Base-by-base conservation (phyloP, 2,888 invertebrate species). In the Plutella xylostella region DNA sequence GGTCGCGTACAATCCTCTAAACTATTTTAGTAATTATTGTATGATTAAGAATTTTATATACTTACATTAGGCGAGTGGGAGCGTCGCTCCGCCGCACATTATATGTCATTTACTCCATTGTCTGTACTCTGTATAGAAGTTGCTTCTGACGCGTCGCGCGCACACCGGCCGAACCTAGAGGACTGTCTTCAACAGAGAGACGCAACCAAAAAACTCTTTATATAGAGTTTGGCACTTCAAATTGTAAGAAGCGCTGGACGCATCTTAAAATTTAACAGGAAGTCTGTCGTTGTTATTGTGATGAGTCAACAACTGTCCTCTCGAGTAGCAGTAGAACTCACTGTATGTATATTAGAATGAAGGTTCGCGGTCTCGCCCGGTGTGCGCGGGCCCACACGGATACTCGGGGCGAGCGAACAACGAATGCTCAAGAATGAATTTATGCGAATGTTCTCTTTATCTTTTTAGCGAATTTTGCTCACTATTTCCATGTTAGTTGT, bases 1-100 rank as follows among this genome's bases (percentile, higher is more conserved):
- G 57, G 57, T 59, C 58, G 62, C 65, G 63, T 67, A 61, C 57
- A 58, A 61, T 60, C 55, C 57, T 61, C 58, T 55, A 48, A 56
- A 59, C 60, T 72, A 68, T 66, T 68, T 69, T 71, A 72, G 59
- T 67, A 65, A 65, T 60, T 60, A 61, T 61, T 61, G 55, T 68
- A 65, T 56, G 48, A 33, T 46, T 68, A 68, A 67, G 63, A 51
- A 48, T 66, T 67, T 65, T 66, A 28, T 41, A 41, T 41, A 12
- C 25, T 5, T 39, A 12, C 17, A 35, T 35, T 35, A 34, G 33
- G 15, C 9, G 9, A 18, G 14, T 12, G 9, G 9, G 17, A 18
- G 18, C 12, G 9, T 19, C 19, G 19, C 6, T 25, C 19, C 12
- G 35, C 12, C 35, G 9, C 12, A 35, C 18, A 4, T 7, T 6